Evolutionary conservation across 2,888 invertebrate genomes (phyloP).

Genomic region (Tetramorium bicarinatum): DNA sequence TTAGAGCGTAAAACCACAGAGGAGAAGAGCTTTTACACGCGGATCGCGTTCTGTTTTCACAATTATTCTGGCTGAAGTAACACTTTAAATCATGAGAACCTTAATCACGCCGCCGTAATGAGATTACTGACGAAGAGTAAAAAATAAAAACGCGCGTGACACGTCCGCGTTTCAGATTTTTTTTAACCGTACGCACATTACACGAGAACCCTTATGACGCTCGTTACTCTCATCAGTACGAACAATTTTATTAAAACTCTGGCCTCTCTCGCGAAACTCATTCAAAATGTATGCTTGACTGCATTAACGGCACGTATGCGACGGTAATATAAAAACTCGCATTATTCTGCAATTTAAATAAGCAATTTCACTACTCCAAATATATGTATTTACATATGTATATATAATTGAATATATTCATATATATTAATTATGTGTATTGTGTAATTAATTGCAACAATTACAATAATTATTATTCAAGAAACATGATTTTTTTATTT

Average conservation of each 20-base stretch:
- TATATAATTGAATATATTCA: not conserved
- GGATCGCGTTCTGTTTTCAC: constrained; percentile 38
- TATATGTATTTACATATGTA: not conserved
- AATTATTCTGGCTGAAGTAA: constrained; percentile 38
- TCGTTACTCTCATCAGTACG: constrained; percentile 68
- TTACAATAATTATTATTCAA: constrained; percentile 5
- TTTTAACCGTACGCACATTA: constrained; percentile 38
- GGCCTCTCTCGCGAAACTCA: constrained; percentile 40
- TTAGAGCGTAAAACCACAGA: not conserved
- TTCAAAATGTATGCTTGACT: constrained; percentile 54
- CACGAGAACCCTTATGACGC: constrained; percentile 56
- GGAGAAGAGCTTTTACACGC: constrained; percentile 2
- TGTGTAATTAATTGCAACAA: constrained; percentile 23
- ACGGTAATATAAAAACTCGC: constrained; percentile 46
- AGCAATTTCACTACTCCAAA: not conserved
- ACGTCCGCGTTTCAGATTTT: constrained; percentile 16
- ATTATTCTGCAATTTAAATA: constrained; percentile 53
- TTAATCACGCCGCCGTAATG: constrained; percentile 43
- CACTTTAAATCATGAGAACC: constrained; percentile 36
- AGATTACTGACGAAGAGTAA: constrained; percentile 45
- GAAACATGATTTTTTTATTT: constrained; percentile 2
- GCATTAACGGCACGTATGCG: constrained; percentile 63
- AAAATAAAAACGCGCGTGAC: constrained; percentile 27
- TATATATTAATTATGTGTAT: constrained; percentile 12
- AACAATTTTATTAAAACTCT: constrained; percentile 73